These are phyloP conservation scores for Scaptomyza caliginosa DNA, from an alignment of 2,888 invertebrate genomes.

Conservation along the genomic window DNA sequence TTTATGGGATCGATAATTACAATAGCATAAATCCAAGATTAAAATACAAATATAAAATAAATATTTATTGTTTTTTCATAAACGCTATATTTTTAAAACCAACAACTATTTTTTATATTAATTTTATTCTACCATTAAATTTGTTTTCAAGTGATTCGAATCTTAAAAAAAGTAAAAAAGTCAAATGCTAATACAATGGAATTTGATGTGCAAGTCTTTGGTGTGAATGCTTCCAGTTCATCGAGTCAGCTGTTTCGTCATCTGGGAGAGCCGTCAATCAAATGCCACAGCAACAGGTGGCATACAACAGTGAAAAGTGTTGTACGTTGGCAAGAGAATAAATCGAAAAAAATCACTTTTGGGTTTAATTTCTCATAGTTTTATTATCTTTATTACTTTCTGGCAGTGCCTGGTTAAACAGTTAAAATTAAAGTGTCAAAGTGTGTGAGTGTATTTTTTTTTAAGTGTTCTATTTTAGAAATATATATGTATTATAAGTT, in stretches of 20 bases:
- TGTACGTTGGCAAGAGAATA: neutral
- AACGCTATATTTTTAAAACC: too few species aligned
- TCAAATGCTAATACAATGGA: neutral
- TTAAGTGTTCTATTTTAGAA: neutral
- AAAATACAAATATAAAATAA: too few species aligned
- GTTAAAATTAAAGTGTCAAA: neutral
- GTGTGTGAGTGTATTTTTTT: too few species aligned
- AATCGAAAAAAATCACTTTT: conserved; percentile 20
- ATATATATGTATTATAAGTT: neutral
- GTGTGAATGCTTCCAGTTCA: neutral
- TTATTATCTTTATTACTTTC: neutral
- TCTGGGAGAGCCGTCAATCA: conserved; percentile 21
- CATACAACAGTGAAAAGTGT: conserved; percentile 5
- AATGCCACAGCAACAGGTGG: conserved; percentile 39
- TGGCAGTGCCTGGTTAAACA: neutral
- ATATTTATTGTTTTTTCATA: too few species aligned
- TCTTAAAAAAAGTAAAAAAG: too few species aligned
- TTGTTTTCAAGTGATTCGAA: too few species aligned
- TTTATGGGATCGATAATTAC: too few species aligned
- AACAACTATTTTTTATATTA: too few species aligned
- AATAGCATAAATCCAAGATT: too few species aligned
- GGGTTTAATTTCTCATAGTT: neutral
- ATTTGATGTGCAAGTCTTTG: neutral
- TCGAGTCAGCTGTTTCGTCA: conserved; percentile 32
- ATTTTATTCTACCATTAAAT: too few species aligned